A percentile compares a stretch with the other conserved stretches of the same genome.
Conservation (phyloP, 2,113 vertebrate species). For the Calypte anna region DNA sequence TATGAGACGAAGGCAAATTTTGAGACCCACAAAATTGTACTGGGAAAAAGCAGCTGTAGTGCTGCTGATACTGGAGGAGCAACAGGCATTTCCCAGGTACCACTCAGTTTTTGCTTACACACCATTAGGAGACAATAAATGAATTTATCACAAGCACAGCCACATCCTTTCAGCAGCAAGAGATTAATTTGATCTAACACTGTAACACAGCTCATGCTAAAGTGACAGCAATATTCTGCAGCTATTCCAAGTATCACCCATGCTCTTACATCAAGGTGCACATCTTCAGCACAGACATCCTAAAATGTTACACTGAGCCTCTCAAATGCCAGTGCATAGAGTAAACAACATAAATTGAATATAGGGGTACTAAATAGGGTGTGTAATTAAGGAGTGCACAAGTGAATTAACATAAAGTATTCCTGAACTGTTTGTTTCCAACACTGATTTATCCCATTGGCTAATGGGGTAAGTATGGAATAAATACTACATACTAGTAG, state of each 20-base stretch:
- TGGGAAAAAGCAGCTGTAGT: not conserved
- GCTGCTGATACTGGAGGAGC: not conserved
- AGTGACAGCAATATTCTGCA: not conserved
- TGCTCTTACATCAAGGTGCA: not conserved
- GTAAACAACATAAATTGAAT: constrained; percentile 2
- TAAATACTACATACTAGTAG: too few species aligned
- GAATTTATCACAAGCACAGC: not conserved
- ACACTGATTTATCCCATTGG: not conserved
- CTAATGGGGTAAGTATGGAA: not conserved
- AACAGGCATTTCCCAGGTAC: not conserved
- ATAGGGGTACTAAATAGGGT: not conserved
- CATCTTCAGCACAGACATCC: not conserved
- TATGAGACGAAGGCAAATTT: not conserved
- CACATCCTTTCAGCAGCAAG: not conserved
- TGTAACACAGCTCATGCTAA: not conserved
- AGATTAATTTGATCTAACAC: not conserved
- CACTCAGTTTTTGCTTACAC: not conserved
- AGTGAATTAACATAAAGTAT: not conserved
- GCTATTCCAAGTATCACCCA: not conserved
- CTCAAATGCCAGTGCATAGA: not conserved
- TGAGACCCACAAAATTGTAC: not conserved
- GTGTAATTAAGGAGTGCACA: not conserved
- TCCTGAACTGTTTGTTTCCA: not conserved
- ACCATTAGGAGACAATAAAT: not conserved
- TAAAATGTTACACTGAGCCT: not conserved